phyloP scores from a whole-genome alignment of 2,113 vertebrate species.

The Delphinapterus leucas region DNA sequence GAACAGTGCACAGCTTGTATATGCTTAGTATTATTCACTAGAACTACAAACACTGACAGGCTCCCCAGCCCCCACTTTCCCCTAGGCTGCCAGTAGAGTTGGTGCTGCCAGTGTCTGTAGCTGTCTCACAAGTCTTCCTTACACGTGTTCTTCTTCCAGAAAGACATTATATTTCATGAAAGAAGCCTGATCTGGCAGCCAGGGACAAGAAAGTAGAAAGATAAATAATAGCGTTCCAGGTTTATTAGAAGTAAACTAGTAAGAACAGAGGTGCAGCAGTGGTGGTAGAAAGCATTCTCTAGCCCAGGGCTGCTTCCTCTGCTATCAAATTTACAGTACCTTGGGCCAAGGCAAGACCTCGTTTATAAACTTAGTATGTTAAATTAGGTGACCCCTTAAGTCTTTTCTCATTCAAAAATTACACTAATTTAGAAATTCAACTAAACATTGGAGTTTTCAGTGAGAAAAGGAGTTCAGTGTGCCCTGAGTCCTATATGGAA shows the following conservation, averaged over 20 bases:
- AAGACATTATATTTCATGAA: conserved; percentile 2
- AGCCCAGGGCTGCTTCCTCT: not conserved
- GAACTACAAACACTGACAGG: not conserved
- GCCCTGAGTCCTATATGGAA: not conserved
- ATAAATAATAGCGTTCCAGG: not conserved
- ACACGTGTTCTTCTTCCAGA: not conserved
- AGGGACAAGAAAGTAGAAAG: not conserved
- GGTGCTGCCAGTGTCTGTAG: not conserved
- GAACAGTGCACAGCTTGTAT: not conserved
- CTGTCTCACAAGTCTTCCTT: conserved; percentile 36
- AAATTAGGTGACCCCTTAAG: not conserved
- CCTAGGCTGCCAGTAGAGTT: not conserved
- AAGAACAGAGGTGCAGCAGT: not conserved
- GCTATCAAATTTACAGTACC: not conserved
- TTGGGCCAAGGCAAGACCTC: not conserved
- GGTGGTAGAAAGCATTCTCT: not conserved
- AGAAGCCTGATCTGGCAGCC: not conserved
- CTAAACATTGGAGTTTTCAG: not conserved
- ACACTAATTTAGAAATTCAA: conserved; percentile 1
- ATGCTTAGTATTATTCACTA: not conserved
- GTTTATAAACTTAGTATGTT: not conserved
- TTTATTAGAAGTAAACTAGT: conserved; percentile 31
- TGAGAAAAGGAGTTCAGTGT: not conserved
- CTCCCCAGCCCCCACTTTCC: not conserved
- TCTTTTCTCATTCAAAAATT: not conserved